A percentile compares a stretch with the other conserved stretches of the same genome.
phyloP scores from a whole-genome alignment of 2,797 vertebrate genomes.

The Halcyon smyrnensis region DNA sequence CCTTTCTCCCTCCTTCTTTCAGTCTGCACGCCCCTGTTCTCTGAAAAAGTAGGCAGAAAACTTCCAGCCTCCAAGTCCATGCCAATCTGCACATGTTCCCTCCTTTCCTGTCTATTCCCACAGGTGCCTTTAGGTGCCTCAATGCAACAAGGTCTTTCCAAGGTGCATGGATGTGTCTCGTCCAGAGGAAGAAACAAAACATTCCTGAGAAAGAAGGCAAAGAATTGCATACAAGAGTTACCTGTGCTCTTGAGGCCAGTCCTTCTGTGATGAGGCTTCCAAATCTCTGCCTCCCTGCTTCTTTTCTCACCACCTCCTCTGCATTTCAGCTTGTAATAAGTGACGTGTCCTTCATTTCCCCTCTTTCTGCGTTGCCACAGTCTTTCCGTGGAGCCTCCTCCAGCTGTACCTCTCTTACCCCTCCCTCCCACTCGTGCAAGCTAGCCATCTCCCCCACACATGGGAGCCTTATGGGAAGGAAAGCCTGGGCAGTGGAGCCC shows the following conservation, averaged over 20 bases:
- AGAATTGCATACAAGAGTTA: slow-evolving; percentile 45
- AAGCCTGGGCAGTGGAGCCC: background rate
- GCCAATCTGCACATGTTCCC: background rate
- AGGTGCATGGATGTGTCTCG: background rate
- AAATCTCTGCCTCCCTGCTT: slow-evolving; percentile 28
- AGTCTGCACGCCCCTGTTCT: background rate
- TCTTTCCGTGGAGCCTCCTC: slow-evolving; percentile 49
- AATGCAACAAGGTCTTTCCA: background rate
- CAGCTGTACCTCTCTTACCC: slow-evolving; percentile 58
- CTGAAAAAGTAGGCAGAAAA: background rate
- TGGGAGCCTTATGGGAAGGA: slow-evolving; percentile 50
- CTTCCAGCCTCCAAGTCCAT: background rate
- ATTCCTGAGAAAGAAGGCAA: slow-evolving; percentile 19
- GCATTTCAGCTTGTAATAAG: slow-evolving; percentile 45
- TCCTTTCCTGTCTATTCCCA: background rate
- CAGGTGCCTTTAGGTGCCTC: background rate
- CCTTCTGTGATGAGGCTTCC: slow-evolving; percentile 35
- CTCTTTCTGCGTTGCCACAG: slow-evolving; percentile 38
- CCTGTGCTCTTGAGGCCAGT: slow-evolving; percentile 63
- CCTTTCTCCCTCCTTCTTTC: background rate
- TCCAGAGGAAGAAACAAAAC: background rate
- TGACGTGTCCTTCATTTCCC: slow-evolving; percentile 61
- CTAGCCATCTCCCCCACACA: slow-evolving; percentile 30
- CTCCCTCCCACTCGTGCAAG: slow-evolving; percentile 50
- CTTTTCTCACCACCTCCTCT: slow-evolving; percentile 27